Conservation (phyloP, 23 tunicate genomes). For the Aplidium turbinatum region DNA sequence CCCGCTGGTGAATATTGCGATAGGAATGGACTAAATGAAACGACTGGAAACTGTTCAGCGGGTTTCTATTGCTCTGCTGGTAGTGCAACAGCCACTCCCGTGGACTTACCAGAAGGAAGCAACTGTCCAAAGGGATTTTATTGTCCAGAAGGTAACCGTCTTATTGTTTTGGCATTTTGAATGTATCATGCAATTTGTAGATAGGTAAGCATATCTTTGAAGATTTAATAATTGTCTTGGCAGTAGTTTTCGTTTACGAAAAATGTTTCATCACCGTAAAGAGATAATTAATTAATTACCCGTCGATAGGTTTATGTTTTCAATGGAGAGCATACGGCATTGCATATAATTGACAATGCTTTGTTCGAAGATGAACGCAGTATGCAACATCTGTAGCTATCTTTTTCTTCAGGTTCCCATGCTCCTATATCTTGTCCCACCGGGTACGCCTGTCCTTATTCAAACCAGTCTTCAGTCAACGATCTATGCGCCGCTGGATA, state of each 20-base stretch:
- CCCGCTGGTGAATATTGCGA: conserved; percentile 71
- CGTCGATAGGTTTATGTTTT: no score
- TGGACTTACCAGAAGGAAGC: conserved; percentile 66
- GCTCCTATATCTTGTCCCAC: conserved; percentile 80
- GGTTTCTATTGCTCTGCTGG: conserved; percentile 72
- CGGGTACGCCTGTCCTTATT: conserved; percentile 71
- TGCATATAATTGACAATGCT: no score
- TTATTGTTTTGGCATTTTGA: no score
- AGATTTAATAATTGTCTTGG: no score
- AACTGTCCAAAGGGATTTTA: conserved; percentile 85
- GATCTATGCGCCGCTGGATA: conserved; percentile 72
- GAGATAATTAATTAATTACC: no score
- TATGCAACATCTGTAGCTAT: no score
- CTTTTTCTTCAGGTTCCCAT: conserved; percentile 52
- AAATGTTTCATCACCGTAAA: no score
- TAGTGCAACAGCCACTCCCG: conserved; percentile 56
- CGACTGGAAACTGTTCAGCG: conserved; percentile 75
- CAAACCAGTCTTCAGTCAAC: conserved; percentile 40
- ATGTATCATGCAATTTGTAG: no score
- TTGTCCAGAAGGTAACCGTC: conserved; percentile 69
- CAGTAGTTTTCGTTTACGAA: no score
- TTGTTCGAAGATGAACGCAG: no score
- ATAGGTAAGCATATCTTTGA: no score
- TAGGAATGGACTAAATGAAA: conserved; percentile 20
- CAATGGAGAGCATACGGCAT: no score